Evolutionary conservation across 2,888 invertebrate species (phyloP).

Genomic region (Dexiosoma caninum): DNA sequence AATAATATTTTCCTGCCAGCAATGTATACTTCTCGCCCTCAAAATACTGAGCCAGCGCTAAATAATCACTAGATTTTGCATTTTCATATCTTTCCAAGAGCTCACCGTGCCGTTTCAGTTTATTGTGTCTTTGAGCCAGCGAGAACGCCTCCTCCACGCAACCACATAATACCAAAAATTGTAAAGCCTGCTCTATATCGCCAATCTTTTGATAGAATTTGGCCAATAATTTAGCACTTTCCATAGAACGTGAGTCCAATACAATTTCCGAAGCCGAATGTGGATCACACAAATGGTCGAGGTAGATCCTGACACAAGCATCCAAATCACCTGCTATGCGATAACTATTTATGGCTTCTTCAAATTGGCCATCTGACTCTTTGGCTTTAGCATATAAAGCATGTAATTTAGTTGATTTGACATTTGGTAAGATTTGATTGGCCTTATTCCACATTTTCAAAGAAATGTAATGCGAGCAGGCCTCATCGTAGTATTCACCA

Average conservation of each 20-base stretch:
- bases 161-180: constrained; percentile 95
- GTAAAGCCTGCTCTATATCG: constrained; percentile 95
- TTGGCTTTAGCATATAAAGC: constrained; percentile 93
- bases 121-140: constrained; percentile 93
- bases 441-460: constrained; percentile 98
- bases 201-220: constrained; percentile 94
- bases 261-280: constrained; percentile 96
- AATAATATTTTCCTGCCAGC: constrained; percentile 95
- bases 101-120: constrained; percentile 95
- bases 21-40: constrained; percentile 92
- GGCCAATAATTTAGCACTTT: constrained; percentile 97
- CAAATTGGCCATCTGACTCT: constrained; percentile 93
- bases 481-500: constrained; percentile 92
- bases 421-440: constrained; percentile 90
- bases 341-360: constrained; percentile 94
- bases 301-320: constrained; percentile 92
- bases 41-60: constrained; percentile 93
- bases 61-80: constrained; percentile 90
- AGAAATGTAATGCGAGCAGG: constrained; percentile 93
- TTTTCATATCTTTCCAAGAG: constrained; percentile 87
- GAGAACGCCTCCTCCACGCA: constrained; percentile 98
- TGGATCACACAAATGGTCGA: constrained; percentile 95
- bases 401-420: constrained; percentile 94
- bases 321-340: constrained; percentile 93
- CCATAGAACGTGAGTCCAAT: constrained; percentile 93